These are phyloP conservation scores for Motacilla tschutschensis DNA, from an alignment of 2,113 vertebrate species.

Conservation along the genomic window DNA sequence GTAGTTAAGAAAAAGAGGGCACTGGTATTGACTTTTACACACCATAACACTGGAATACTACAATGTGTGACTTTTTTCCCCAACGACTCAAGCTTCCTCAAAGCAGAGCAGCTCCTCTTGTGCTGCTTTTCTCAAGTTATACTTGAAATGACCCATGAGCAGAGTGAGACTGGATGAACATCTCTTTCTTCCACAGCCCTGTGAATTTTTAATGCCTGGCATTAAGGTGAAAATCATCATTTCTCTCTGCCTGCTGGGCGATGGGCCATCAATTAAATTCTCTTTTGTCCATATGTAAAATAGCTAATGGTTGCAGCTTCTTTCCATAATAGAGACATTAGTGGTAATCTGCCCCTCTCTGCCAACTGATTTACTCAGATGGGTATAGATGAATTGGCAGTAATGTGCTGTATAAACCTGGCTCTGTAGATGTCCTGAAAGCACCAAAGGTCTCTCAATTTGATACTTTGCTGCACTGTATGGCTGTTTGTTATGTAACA, in stretches of 20 bases:
- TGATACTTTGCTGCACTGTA: constrained; percentile 22
- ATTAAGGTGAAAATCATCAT: constrained; percentile 61
- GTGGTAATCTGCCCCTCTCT: constrained; percentile 43
- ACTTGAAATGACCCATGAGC: constrained; percentile 45
- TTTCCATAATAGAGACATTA: constrained; percentile 60
- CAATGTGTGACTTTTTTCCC: not conserved
- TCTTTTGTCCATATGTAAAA: constrained; percentile 59
- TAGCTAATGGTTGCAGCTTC: constrained; percentile 48
- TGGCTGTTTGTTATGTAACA: constrained; percentile 33
- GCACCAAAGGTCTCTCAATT: constrained; percentile 25
- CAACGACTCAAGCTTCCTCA: not conserved
- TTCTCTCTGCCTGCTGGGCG: constrained; percentile 39
- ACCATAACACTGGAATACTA: not conserved
- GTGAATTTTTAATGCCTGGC: constrained; percentile 58
- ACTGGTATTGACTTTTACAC: not conserved
- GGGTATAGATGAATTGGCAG: constrained; percentile 59
- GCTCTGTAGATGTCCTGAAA: constrained; percentile 49
- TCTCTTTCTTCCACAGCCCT: constrained; percentile 2
- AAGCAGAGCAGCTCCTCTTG: constrained; percentile 4
- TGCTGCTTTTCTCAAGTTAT: constrained; percentile 37
- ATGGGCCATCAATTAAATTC: constrained; percentile 45
- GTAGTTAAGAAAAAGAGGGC: not conserved
- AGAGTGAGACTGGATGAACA: constrained; percentile 27
- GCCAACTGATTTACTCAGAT: constrained; percentile 44
- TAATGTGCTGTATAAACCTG: constrained; percentile 50